Evolutionary conservation across 2,113 vertebrate genomes (phyloP), one percentile per base, ranked within the genome.

Genomic region (Penelope pileata): DNA sequence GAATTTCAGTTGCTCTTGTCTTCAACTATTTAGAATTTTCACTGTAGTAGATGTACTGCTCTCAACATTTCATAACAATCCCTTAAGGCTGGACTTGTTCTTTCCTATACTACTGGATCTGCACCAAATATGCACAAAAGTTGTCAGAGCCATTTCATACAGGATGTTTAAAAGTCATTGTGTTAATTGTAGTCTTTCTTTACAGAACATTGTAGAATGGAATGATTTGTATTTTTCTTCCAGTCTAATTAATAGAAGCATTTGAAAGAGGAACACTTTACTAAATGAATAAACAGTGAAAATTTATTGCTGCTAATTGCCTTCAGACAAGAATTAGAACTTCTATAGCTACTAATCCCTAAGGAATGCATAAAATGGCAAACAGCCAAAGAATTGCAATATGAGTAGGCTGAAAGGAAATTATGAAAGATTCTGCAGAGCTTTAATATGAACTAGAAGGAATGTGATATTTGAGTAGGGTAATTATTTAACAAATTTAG

Each of bases 401-500:
- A 64, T 56, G 1, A 76, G 56, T 69, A 72, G 45, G 51, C 36
- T 79, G 58, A 56, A 29, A 64, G 38, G 27, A 85, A 92, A 82
- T 34, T n/a, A 68, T n/a, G 5, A 32, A 72, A 73, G 14, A 50
- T 81, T 83, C 47, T 89, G 7, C 8, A 69, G 58, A 83, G 14
- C 36, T 76, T 27, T 54, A 89, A 27, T 53, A 23, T 64, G 40
- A 93, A 59, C 30, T 62, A 76, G 51, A 83, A 90, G 56, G 30
- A 4, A 64, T 72, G 68, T 91, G 43, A 2, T 62, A 42, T 68
- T 73, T 64, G 43, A 75, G 58, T 40, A 45, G 19, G 5, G 2
- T 43, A 90, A 68, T 72, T 91, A 60, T 72, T 79, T 93, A 56
- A 23, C 40, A 91, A 90, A 85, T 72, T 79, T 82, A 93, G 45